phyloP scores from a whole-genome alignment of 2,888 invertebrate genomes.

The Oscheius myriophilus region DNA sequence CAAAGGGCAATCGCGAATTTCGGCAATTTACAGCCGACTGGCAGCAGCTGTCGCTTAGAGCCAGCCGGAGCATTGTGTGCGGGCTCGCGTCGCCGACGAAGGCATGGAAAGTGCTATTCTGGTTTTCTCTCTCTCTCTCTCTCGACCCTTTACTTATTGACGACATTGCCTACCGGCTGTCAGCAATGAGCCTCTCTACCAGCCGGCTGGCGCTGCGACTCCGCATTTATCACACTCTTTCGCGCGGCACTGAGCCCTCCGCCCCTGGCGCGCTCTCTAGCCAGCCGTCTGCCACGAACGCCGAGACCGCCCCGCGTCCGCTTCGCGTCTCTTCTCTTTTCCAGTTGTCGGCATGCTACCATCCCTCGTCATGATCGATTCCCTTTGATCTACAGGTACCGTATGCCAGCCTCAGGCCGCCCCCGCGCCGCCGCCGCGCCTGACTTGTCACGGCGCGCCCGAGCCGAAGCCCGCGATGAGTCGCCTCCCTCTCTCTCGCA shows the following conservation, averaged over 20 bases:
- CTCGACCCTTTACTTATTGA: slow-evolving; percentile 4
- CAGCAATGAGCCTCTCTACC: neutral
- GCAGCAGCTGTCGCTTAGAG: too few species aligned
- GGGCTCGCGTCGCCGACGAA: neutral
- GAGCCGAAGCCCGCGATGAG: neutral
- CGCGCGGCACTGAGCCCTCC: slow-evolving; percentile 16
- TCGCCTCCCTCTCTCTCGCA: slow-evolving; percentile 5
- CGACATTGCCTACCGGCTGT: slow-evolving; percentile 1
- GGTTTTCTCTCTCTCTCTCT: neutral
- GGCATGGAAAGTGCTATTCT: neutral
- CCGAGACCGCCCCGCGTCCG: slow-evolving; percentile 31
- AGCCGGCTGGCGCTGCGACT: slow-evolving; percentile 6
- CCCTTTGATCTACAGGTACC: slow-evolving; percentile 26
- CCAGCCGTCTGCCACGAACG: slow-evolving; percentile 32
- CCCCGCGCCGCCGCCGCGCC: neutral
- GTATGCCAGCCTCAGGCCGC: neutral
- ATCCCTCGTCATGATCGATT: slow-evolving; percentile 31
- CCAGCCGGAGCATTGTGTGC: neutral
- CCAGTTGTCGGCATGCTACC: slow-evolving; percentile 30
- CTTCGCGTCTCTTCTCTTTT: slow-evolving; percentile 30
- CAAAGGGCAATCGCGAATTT: too few species aligned
- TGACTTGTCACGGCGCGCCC: slow-evolving; percentile 12
- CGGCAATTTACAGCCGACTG: too few species aligned
- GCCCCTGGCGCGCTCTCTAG: slow-evolving; percentile 18
- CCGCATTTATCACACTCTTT: slow-evolving; percentile 24